Evolutionary conservation across 2,113 vertebrate species (phyloP), one percentile per base, ranked within the genome.

Genomic region (Chiloscyllium plagiosum): DNA sequence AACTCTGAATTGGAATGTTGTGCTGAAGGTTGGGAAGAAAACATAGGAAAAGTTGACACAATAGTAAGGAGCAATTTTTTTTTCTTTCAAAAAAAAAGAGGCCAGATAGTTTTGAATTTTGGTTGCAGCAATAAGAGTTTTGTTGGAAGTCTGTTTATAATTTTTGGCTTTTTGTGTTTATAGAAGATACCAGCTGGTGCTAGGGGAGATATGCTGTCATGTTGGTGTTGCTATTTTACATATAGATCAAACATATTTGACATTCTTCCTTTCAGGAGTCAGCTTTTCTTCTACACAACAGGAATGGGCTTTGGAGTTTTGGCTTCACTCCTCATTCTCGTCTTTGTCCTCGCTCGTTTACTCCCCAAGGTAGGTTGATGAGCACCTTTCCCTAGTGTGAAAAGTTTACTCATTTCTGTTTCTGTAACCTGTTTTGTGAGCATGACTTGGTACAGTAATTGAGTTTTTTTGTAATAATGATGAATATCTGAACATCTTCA

Each of bases 271-370:
- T 72, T 42, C 97, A 99, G 99, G 98, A 99, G 99, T 97, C 98
- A 98, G 65, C 26, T 98, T 95, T 99, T 99, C 97, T 99, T 98
- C 97, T 99, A 99, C 96, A 99, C 98, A 0, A 97, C 98, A 0
- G 99, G 99, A n/a, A 97, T 99, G 97, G 98, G 98, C 83, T 97
- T 98, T 22, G 99, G 99, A 13, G 97, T 99, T 97, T 96, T 99
- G 66, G 98, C 99, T n/a, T 99, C 99, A 0, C 97, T 99, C 96
- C 97, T 99, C n/a, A 97, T 99, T 96, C 96, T 99, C 0, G 97
- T 99, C 97, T 99, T 98, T 52, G 96, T 99, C 95, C 96, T 99
- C 95, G 97, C 98, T 92, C 98, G 98, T 65, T 97, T 99, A 96
- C 97, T 99, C 96, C 99, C 99, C 37, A 99, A 98, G 98, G 99